Conservation (phyloP, 2,797 vertebrate species). For the Protonibea diacanthus region DNA sequence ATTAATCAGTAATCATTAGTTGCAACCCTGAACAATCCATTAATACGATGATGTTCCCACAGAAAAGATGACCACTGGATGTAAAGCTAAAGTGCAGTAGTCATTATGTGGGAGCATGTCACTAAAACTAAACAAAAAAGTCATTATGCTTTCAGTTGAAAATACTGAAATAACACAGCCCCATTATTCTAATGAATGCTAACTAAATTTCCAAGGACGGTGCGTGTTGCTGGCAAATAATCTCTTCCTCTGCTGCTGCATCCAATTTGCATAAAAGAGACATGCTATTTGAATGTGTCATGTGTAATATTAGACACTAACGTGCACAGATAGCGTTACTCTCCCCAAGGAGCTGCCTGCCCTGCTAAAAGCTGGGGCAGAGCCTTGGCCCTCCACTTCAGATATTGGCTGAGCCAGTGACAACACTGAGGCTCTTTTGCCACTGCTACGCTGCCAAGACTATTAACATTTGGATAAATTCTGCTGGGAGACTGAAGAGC, state of each 20-base stretch:
- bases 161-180: not conserved
- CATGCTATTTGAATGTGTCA: conserved; percentile 55
- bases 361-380: conserved; percentile 55
- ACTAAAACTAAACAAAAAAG: not conserved
- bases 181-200: conserved; percentile 31
- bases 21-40: too few relatives aligned
- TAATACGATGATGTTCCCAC: not conserved
- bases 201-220: conserved; percentile 28
- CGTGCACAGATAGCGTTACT: conserved; percentile 25
- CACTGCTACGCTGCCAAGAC: conserved; percentile 42
- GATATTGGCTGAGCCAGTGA: conserved; percentile 56
- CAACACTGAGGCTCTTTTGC: conserved; percentile 46
- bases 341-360: conserved; percentile 33
- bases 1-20: not conserved
- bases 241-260: conserved; percentile 21
- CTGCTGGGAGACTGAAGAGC: conserved; percentile 49
- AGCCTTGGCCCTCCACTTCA: conserved; percentile 59
- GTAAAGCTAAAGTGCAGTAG: not conserved
- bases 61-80: not conserved
- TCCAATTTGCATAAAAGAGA: conserved; percentile 55
- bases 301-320: conserved; percentile 39
- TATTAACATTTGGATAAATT: conserved; percentile 71
- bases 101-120: not conserved
- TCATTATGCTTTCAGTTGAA: conserved; percentile 13
- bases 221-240: conserved; percentile 26